phyloP scores from a whole-genome alignment of 2,888 invertebrate species.

The Phymatocera aterrima region DNA sequence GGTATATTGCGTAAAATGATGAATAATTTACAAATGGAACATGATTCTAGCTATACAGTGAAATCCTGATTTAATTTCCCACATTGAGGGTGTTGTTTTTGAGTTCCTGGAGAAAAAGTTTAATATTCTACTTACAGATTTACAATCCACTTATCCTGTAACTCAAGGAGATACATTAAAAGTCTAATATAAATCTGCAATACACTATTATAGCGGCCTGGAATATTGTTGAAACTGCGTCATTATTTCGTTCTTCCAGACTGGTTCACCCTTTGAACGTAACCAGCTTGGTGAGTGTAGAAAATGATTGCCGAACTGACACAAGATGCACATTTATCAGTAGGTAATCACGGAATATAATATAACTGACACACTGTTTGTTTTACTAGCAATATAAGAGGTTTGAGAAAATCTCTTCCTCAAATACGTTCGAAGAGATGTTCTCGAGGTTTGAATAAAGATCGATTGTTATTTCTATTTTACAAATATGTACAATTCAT shows the following conservation, averaged over 20 bases:
- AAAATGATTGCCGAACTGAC: constrained; percentile 2
- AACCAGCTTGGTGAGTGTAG: neutral
- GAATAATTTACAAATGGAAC: neutral
- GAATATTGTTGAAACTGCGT: constrained; percentile 26
- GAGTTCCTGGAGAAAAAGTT: constrained; percentile 35
- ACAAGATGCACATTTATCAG: constrained; percentile 8
- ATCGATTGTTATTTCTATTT: constrained; percentile 2
- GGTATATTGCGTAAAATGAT: neutral
- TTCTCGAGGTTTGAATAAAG: constrained; percentile 13
- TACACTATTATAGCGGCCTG: neutral
- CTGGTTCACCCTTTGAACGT: neutral
- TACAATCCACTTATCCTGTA: constrained; percentile 39
- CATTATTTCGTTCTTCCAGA: constrained; percentile 1
- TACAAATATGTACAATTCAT: constrained; percentile 10
- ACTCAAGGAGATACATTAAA: constrained; percentile 38
- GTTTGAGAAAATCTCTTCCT: neutral
- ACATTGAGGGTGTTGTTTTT: constrained; percentile 10
- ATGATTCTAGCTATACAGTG: constrained; percentile 31
- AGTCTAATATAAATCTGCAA: constrained; percentile 27
- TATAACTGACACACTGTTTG: neutral
- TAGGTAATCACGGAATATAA: neutral
- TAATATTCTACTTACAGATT: constrained; percentile 35
- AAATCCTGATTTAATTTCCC: constrained; percentile 38
- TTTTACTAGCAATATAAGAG: neutral
- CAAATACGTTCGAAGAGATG: neutral